Base-by-base conservation (phyloP, 2,797 vertebrate genomes). In the Pachyuromys duprasi region DNA sequence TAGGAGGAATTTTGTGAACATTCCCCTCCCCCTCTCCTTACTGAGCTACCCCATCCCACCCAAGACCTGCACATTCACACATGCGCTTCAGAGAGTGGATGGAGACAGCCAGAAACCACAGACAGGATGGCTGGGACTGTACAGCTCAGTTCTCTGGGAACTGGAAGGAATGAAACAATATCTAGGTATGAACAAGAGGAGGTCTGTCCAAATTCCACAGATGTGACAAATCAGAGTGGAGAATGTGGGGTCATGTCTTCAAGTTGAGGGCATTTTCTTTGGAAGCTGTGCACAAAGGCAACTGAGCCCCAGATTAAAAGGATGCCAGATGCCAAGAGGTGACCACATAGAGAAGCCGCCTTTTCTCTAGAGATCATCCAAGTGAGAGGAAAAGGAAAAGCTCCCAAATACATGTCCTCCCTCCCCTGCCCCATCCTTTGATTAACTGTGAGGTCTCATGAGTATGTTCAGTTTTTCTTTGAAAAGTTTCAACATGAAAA, bases 341-440 rank as follows among this genome's bases (percentile, higher is more conserved):
- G 20, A 63, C 36, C 82, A 42, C 39, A 42, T 89, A 57, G 86
- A 90, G 36, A 76, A 33, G 24, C 28, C 39, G 42, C 69, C 60
- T 93, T 89, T 87, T 78, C 86, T 74, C 87, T 93, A 93, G 90
- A 96, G 53, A 84, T 92, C 22, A 90, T 57, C 69, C 74, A 88
- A 65, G 24, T 87, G 83, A 97, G 90, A 90, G 63, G 36, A 79
- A 65, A 81, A 75, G 26, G 72, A 33, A 89, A 96, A 95, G 0
- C 42, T 63, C 55, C 33, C 57, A 86, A 82, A 92, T 55, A 55
- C 63, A 86, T 8, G 31, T 74, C 75, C 33, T 76, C 75, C 14
- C 28, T 49, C 89, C 31, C 60, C 17, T 22, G 39, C 1, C 39
- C 31, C 31, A 65, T 28, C 62, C 28, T 28, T 45, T 33, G 17